Percentiles rank a stretch among this genome's conserved stretches.
Conservation (phyloP, 1,140 invertebrate species). For the Pseudomyrmex flavicornis region DNA sequence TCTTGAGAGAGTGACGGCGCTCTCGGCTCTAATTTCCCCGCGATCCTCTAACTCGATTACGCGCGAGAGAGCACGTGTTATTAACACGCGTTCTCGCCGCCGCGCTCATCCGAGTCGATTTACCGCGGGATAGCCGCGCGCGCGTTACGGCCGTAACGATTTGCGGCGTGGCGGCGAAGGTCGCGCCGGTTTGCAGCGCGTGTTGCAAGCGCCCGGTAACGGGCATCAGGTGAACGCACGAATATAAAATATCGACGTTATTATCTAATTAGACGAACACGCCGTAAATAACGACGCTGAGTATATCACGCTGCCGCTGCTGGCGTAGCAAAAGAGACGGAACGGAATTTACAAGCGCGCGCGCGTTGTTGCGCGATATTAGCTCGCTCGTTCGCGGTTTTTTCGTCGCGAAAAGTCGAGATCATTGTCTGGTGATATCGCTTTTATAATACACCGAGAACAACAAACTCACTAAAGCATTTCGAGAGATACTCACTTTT, state of each 20-base stretch:
- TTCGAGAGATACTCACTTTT: background rate
- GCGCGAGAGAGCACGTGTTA: constrained; percentile 34
- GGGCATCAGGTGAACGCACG: constrained; percentile 28
- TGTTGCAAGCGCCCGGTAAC: constrained; percentile 1
- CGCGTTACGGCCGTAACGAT: constrained; percentile 44
- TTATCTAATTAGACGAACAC: constrained; percentile 61
- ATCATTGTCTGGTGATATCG: no score
- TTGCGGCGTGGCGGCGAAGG: constrained; percentile 38
- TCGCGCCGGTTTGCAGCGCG: constrained; percentile 2
- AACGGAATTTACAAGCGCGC: background rate
- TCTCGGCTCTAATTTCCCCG: constrained; percentile 35
- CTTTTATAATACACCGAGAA: no score
- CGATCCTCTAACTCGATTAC: constrained; percentile 45
- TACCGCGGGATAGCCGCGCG: constrained; percentile 9
- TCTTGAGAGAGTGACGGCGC: background rate
- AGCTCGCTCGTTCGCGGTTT: background rate
- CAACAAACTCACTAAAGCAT: background rate
- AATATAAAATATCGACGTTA: constrained; percentile 57
- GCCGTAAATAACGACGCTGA: constrained; percentile 53
- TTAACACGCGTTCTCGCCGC: constrained; percentile 33
- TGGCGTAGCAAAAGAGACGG: constrained; percentile 6
- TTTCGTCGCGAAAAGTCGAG: constrained; percentile 3
- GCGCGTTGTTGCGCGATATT: background rate
- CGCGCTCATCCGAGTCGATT: constrained; percentile 40
- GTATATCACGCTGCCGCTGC: background rate